Evolutionary conservation across 2,888 invertebrate species (phyloP).

Genomic region (Eupithecia abbreviata): DNA sequence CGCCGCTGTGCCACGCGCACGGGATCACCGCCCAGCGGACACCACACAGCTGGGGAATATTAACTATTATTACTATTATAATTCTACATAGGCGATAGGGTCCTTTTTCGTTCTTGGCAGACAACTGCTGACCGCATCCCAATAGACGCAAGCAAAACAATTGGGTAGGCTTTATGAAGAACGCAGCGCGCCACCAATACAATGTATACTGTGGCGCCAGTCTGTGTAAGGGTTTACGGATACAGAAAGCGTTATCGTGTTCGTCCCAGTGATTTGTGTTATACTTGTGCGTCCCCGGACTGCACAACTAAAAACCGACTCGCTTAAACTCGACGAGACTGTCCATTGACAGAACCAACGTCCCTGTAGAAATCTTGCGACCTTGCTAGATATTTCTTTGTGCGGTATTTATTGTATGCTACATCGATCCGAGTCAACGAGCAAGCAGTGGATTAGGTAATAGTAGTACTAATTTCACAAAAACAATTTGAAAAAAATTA

Average conservation of each 20-base stretch:
- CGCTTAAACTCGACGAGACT: no score
- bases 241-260: no score
- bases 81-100: not conserved
- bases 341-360: no score
- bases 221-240: not conserved
- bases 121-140: not conserved
- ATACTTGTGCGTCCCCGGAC: no score
- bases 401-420: no score
- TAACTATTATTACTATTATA: not conserved
- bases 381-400: no score
- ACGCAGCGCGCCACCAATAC: not conserved
- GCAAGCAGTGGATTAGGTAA: not conserved
- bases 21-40: slow-evolving; percentile 42
- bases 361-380: no score
- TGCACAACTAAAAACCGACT: no score
- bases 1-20: slow-evolving; percentile 59
- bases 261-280: no score
- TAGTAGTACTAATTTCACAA: not conserved
- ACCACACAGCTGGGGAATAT: not conserved
- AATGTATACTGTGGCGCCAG: not conserved
- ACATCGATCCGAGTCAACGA: not conserved
- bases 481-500: not conserved
- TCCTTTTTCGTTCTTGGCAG: not conserved
- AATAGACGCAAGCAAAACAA: not conserved
- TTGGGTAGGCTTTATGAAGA: not conserved